Percentiles rank a stretch among this genome's conserved stretches.
These are phyloP conservation scores for Busseola fusca DNA, from an alignment of 2,888 invertebrate species.

Conservation along the genomic window DNA sequence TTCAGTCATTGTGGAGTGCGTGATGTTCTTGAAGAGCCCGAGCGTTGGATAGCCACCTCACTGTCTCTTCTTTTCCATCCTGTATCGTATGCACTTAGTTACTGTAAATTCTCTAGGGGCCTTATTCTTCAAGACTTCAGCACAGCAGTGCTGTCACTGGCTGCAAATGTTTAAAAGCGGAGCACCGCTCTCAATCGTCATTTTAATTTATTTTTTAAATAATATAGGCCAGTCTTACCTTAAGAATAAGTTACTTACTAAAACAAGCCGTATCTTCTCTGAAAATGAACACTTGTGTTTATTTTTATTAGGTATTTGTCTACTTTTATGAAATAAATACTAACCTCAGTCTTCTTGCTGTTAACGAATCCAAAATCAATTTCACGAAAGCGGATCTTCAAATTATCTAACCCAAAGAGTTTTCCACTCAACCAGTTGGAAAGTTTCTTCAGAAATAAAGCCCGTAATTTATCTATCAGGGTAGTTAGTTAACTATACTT, in stretches of 20 bases:
- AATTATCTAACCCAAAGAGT: constrained; percentile 41
- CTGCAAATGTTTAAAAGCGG: background rate
- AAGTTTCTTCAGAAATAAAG: constrained; percentile 55
- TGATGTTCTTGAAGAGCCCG: background rate
- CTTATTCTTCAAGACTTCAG: too few relatives aligned
- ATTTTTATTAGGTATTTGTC: background rate
- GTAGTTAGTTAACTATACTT: constrained; percentile 58
- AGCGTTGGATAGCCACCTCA: background rate
- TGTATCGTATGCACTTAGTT: background rate
- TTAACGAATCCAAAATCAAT: constrained; percentile 47
- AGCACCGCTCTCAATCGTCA: background rate
- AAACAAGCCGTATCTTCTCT: background rate
- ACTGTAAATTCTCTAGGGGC: background rate
- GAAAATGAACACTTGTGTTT: background rate
- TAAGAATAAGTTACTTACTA: background rate
- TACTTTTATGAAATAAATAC: background rate
- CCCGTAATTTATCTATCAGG: constrained; percentile 52
- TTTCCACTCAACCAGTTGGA: constrained; percentile 46
- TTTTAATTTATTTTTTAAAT: background rate
- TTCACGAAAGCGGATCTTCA: constrained; percentile 45
- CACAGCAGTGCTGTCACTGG: background rate
- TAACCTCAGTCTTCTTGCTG: background rate
- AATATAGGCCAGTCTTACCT: background rate
- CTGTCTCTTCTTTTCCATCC: too few relatives aligned
- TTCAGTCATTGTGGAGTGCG: background rate